Evolutionary conservation across 2,113 vertebrate species (phyloP).

Genomic region (Amphiprion percula): DNA sequence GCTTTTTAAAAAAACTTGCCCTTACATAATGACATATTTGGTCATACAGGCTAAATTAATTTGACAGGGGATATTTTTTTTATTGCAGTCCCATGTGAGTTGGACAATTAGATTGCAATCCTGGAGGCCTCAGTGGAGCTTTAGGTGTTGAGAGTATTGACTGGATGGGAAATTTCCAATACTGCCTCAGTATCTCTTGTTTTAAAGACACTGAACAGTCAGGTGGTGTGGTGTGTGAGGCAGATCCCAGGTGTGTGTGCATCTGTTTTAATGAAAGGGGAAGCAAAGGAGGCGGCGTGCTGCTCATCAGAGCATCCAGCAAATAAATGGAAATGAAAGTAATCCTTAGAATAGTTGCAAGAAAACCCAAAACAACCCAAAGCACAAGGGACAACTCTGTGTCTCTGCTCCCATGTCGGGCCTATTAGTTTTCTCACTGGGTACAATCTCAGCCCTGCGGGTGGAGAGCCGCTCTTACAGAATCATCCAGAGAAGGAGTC

Average conservation of each 20-base stretch:
- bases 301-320: constrained; percentile 20
- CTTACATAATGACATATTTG: constrained; percentile 1
- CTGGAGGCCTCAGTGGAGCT: constrained; percentile 8
- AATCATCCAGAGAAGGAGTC: constrained; percentile 67
- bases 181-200: not conserved
- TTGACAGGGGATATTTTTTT: not conserved
- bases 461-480: constrained; percentile 67
- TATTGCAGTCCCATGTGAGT: constrained; percentile 9
- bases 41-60: not conserved
- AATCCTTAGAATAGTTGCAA: constrained; percentile 32
- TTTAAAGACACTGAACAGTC: constrained; percentile 6
- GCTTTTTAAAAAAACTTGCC: not conserved
- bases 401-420: constrained; percentile 43
- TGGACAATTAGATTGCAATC: constrained; percentile 2
- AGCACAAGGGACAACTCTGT: constrained; percentile 26
- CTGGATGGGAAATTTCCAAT: constrained; percentile 32
- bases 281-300: not conserved
- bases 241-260: constrained; percentile 47
- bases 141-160: constrained; percentile 29
- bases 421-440: constrained; percentile 74
- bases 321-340: constrained; percentile 55
- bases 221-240: constrained; percentile 26
- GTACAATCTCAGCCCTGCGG: constrained; percentile 72
- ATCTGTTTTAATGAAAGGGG: constrained; percentile 63
- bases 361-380: constrained; percentile 8